Percentiles rank a stretch among this genome's conserved stretches.
Evolutionary conservation across 1,140 invertebrate genomes (phyloP).

Genomic region (Platyscapa corneri): DNA sequence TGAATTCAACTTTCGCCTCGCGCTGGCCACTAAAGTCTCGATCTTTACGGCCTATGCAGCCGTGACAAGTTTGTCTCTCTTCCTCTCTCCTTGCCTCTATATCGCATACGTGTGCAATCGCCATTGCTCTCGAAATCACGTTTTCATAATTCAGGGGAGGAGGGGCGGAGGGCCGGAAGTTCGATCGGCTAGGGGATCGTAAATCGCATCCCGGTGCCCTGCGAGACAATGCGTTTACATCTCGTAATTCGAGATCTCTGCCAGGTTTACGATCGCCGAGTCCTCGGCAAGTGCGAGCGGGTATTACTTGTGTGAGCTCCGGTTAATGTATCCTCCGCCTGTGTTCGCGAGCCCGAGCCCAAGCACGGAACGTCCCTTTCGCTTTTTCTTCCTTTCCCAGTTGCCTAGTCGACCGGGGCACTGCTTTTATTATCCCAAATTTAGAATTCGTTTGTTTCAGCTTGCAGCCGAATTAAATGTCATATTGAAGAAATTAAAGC

Average conservation of each 20-base stretch:
- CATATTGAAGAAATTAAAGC: not conserved
- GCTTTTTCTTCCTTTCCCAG: not conserved
- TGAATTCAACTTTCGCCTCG: slow-evolving; percentile 13
- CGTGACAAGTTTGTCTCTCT: slow-evolving; percentile 43
- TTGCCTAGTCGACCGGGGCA: not conserved
- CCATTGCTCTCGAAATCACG: slow-evolving; percentile 28
- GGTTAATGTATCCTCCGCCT: slow-evolving; percentile 9
- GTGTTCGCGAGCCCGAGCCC: too few species aligned
- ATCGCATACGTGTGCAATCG: not conserved
- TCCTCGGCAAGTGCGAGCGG: not conserved
- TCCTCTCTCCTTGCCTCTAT: slow-evolving; percentile 43
- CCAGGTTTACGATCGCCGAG: slow-evolving; percentile 40
- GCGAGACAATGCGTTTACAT: slow-evolving; percentile 52
- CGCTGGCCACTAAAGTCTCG: slow-evolving; percentile 53
- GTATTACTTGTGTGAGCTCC: slow-evolving; percentile 15
- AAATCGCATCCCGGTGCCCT: slow-evolving; percentile 14
- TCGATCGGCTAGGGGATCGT: slow-evolving; percentile 35
- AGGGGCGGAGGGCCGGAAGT: not conserved
- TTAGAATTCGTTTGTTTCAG: not conserved
- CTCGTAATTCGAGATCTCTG: slow-evolving; percentile 45
- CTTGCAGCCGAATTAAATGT: not conserved
- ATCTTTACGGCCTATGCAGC: slow-evolving; percentile 59
- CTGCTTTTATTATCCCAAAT: not conserved
- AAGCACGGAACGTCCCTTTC: not conserved
- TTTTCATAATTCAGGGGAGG: slow-evolving; percentile 48